Conservation (phyloP, 2,888 invertebrate genomes). For the Aphodius granarius region DNA sequence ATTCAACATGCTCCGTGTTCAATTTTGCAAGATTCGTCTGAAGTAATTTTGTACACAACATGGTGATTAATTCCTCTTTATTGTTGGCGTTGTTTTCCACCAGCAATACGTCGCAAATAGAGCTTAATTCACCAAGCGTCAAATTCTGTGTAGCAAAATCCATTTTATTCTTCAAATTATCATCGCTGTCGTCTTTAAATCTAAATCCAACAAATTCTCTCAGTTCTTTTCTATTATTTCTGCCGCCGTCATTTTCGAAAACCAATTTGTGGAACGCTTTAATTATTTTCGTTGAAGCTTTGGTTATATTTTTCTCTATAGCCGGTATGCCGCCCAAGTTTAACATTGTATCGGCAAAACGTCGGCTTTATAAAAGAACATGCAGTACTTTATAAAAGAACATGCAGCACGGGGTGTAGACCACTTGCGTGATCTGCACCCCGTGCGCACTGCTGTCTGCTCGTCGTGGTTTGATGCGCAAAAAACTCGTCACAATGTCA, state of each 20-base stretch:
- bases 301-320: background rate
- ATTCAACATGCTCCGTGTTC: background rate
- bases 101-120: background rate
- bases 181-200: background rate
- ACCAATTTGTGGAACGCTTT: background rate
- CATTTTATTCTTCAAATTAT: background rate
- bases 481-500: too few species aligned
- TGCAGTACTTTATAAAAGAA: background rate
- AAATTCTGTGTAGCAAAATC: conserved; percentile 1
- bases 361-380: background rate
- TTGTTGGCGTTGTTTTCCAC: background rate
- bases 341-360: background rate
- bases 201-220: background rate
- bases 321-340: background rate
- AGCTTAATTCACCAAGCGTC: conserved; percentile 5
- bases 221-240: background rate
- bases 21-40: background rate
- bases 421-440: background rate
- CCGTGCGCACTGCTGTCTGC: background rate
- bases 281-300: background rate
- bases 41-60: conserved; percentile 6
- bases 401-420: too few species aligned
- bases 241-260: background rate
- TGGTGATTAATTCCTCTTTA: conserved; percentile 2
- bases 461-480: background rate